These are phyloP conservation scores for Odontocolon sp. DNA, from an alignment of 2,888 invertebrate species.

Conservation along the genomic window DNA sequence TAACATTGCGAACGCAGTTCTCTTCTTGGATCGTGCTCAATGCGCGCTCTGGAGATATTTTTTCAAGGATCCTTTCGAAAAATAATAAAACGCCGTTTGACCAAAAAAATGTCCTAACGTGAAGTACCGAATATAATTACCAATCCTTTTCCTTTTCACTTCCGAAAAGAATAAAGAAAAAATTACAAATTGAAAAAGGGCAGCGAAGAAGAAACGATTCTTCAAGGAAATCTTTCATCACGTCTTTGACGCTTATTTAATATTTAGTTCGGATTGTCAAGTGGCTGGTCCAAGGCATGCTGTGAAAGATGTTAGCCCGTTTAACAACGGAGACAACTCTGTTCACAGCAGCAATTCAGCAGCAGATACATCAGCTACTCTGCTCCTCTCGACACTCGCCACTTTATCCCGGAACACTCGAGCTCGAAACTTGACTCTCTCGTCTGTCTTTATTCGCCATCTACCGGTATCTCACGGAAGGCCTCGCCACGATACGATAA, in stretches of 20 bases:
- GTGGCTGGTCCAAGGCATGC: conserved; percentile 1
- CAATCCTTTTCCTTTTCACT: too few relatives aligned
- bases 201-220: background rate
- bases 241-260: background rate
- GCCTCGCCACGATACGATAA: background rate
- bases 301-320: conserved; percentile 8
- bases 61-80: too few relatives aligned
- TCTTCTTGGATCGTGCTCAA: too few relatives aligned
- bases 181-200: too few relatives aligned
- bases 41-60: too few relatives aligned
- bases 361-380: background rate
- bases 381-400: conserved; percentile 1
- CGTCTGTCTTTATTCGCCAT: conserved; percentile 42
- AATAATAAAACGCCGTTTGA: too few relatives aligned
- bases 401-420: conserved; percentile 1
- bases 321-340: background rate
- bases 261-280: conserved; percentile 33
- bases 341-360: too few relatives aligned
- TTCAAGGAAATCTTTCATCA: background rate
- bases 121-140: too few relatives aligned
- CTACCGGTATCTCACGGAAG: conserved; percentile 19
- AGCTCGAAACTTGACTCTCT: background rate
- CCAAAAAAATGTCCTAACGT: too few relatives aligned
- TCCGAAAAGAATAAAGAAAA: too few relatives aligned
- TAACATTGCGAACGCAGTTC: too few relatives aligned